Base-by-base conservation (phyloP, 2,113 vertebrate genomes). In the Actinemys pallida region DNA sequence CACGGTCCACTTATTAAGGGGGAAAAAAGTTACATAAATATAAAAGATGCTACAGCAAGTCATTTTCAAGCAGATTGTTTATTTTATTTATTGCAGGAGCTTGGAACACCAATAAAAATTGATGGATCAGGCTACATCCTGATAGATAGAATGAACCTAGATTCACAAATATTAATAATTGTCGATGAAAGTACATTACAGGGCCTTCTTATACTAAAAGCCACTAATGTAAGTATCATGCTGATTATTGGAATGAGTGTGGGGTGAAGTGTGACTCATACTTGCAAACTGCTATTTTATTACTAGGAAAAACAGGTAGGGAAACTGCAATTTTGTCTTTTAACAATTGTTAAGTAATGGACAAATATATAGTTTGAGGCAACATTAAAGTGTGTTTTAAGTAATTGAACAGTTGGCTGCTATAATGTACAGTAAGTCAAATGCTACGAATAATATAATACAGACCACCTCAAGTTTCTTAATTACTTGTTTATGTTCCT, bases 91-190 rank as follows among this genome's bases (percentile, higher is more conserved):
- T 45, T 85, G 42, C 92, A 99, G 99, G 96, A 95, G 86, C 97
- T 98, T 97, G 98, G 98, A 13, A 94, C 95, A 93, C 99, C 98
- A 4, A 52, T 96, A 54, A 98, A 86, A 96, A 94, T 99, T 57
- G 93, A 98, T 12, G 95, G 96, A 2, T 98, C 98, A 7, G 99
- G 98, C 20, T 97, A 93, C 3, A 42, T 98, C 52, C 65, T 98
- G 50, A 92, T 98, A 42, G 93, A 93, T 86, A 85, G 96, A 79
- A 69, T 79, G 62, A 89, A 90, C n/a, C 42, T 98, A 10, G 96
- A 98, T 59, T 98, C 98, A 35, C 98, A 98, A 76, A 84, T 93
- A 3, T 84, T 97, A 76, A 83, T 99, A 90, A 93, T 72, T 9
- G 72, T 97, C 8, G 98, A 99, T 87, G 96, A 98, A 81, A 94